Evolutionary conservation across 2,888 invertebrate species (phyloP).

Genomic region (Unio pictorum): DNA sequence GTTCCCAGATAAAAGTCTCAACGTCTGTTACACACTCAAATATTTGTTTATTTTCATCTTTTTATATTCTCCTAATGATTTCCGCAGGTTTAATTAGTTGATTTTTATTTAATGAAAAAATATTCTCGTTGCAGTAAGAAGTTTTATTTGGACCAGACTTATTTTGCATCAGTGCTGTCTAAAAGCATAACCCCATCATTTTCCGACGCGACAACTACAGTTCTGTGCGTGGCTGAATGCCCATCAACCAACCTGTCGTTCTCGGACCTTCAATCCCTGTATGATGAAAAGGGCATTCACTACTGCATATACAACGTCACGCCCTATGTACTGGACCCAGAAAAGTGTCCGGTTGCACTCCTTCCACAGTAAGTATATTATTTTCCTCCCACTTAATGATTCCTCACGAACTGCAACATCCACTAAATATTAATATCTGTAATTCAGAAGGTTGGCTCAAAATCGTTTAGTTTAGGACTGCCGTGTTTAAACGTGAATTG

Average conservation of each 20-base stretch:
- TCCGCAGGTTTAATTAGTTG: neutral
- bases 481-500: too few species aligned
- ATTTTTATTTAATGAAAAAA: neutral
- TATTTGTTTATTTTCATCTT: too few species aligned
- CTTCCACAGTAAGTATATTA: constrained; percentile 78
- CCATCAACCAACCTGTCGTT: constrained; percentile 80
- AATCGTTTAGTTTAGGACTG: too few species aligned
- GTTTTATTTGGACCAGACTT: constrained; percentile 46
- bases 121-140: constrained; percentile 37
- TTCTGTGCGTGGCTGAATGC: constrained; percentile 91
- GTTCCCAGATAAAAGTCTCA: too few species aligned
- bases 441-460: too few species aligned
- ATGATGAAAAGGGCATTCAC: constrained; percentile 80
- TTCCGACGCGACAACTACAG: constrained; percentile 74
- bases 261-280: constrained; percentile 80
- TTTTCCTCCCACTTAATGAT: neutral
- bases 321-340: constrained; percentile 32
- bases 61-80: too few species aligned
- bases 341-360: constrained; percentile 84
- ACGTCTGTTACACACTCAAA: too few species aligned
- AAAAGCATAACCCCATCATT: constrained; percentile 16
- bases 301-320: constrained; percentile 78
- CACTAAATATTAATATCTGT: too few species aligned
- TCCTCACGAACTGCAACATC: neutral
- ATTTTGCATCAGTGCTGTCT: constrained; percentile 33